Evolutionary conservation across 1,140 invertebrate species (phyloP), one percentile per base, ranked within the genome.

Genomic region (Melanaphis sacchari): DNA sequence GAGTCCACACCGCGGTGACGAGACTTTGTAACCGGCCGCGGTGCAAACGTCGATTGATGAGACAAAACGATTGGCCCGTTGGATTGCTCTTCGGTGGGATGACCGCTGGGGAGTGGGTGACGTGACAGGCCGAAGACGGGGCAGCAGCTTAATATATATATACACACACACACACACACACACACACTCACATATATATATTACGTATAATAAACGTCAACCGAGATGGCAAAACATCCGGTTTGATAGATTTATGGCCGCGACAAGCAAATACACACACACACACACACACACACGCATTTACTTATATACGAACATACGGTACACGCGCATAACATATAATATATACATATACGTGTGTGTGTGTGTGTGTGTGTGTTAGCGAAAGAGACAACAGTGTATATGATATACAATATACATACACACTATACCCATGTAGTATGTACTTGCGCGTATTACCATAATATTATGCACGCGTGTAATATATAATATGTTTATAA

Each of bases 211-310:
- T 76, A 40, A 41, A 85, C 40, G 82, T 85, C 82, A n/a, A n/a
- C 59, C 59, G 82, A 41, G 82, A 85, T 31, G 82, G 82, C 38
- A 85, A 85, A 85, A 41, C 82, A 85, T 85, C 82, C 82, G 82
- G 82, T 41, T 26, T 40, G 82, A 85, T 85, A 85, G 82, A 85
- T 85, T 85, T 85, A 85, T 85, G 82, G 24, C 82, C 82, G 38
- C 82, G 82, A 85, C 82, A 85, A 85, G 40, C 41, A 24, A 24
- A 5, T 1, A 41, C 9, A 84, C 59, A n/a, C 59, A 66, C 31
- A 66, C 59, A n/a, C 15, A 7, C 52, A 7, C 54, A 26, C 54
- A 8, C 52, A 66, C 11, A 66, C n/a, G n/a, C n/a, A n/a, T n/a
- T n/a, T 18, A 49, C 59, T 76, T 76, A 76, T 54, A 26, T 31